Base-by-base conservation (phyloP, 2,888 invertebrate genomes). In the Phoenoteleia sp. region DNA sequence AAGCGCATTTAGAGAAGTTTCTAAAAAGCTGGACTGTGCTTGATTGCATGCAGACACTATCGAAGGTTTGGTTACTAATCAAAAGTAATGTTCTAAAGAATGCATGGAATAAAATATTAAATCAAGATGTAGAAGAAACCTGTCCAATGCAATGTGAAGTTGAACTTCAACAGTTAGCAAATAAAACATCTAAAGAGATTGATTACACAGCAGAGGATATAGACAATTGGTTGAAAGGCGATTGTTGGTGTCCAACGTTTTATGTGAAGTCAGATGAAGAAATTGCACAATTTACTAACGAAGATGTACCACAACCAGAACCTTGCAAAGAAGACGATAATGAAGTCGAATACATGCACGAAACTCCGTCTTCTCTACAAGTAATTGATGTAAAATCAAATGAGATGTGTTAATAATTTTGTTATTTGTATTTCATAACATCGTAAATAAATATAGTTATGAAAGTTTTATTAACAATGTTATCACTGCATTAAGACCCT, bases 161-260 rank as follows among this genome's bases (percentile, higher is more conserved):
- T 4, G 36, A 52, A 3, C 11, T 67, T 23, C 0, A 23, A 3
- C 23, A 25, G 7, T 17, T 52, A 23, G 67, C 52, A 1, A 67
- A 67, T 11, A 33, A 52, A 11, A 52, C 52, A 3, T 25, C 23
- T 7, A 25, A 39, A 3, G 47, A 27, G 9, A 39, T 67, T 25
- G 52, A 33, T 7, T 67, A 11, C 13, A 45, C 67, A 11, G 9
- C 15, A 36, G 9, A 27, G 5, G 72, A 72, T 25, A 72, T 72
- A 33, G 7, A 29, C 4, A 33, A 45, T 11, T 72, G 72, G 58
- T 17, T 72, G 7, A 39, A 60, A 15, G 47, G 17, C 1, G 72
- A 72, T 27, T 5, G 13, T 1, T 71, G 42, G 71, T 58, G 21
- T 13, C 71, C 71, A 29, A 71, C 71, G 11, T 71, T 71, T 29